These are phyloP conservation scores for Okapia johnstoni DNA, from an alignment of 2,113 vertebrate genomes.

Conservation along the genomic window DNA sequence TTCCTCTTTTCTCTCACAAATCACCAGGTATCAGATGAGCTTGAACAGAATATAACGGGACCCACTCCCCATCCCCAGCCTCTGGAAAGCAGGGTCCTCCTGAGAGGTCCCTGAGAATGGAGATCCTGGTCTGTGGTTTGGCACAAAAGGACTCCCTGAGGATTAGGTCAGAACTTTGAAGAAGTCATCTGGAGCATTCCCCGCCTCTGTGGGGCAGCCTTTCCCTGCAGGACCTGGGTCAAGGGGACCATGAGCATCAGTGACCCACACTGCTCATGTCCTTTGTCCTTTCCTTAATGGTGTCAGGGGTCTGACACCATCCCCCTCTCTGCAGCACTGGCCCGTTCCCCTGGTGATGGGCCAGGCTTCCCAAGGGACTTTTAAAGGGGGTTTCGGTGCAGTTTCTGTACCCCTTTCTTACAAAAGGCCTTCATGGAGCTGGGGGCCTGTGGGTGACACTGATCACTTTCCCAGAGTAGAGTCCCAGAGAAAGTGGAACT, in stretches of 20 bases:
- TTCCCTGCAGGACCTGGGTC: background rate
- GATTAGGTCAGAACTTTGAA: background rate
- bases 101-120: background rate
- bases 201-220: background rate
- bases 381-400: background rate
- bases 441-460: background rate
- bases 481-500: background rate
- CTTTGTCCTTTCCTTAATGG: background rate
- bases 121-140: background rate
- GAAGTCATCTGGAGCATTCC: background rate
- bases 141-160: background rate
- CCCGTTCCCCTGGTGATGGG: background rate
- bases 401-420: background rate
- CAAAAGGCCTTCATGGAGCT: background rate
- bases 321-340: no score
- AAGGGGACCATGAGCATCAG: background rate
- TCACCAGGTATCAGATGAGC: background rate
- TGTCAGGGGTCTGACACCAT: background rate
- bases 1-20: background rate
- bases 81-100: background rate
- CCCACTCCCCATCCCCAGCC: fast-evolving
- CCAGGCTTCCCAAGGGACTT: background rate
- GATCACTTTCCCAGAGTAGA: background rate
- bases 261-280: background rate
- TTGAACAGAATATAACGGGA: background rate